These are phyloP conservation scores for Petrolisthes manimaculis DNA, from an alignment of 2,888 invertebrate genomes.

Conservation along the genomic window DNA sequence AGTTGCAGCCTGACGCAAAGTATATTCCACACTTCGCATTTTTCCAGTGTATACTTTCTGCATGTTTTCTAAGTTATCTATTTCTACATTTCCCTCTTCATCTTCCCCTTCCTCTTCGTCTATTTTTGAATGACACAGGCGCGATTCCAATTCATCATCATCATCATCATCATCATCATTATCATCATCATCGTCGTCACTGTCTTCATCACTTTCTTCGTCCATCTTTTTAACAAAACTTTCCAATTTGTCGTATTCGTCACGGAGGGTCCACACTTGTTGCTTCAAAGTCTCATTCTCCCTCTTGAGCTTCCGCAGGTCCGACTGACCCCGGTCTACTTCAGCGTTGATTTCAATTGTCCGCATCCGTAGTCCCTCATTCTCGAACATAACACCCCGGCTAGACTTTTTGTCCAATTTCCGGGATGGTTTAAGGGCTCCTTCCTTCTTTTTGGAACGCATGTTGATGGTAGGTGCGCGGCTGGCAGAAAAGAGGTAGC, in stretches of 20 bases:
- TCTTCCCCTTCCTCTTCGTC: slow-evolving; percentile 48
- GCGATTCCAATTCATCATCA: slow-evolving; percentile 61
- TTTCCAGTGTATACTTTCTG: slow-evolving; percentile 66
- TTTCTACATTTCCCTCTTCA: slow-evolving; percentile 67
- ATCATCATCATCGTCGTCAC: slow-evolving; percentile 65
- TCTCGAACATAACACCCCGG: slow-evolving; percentile 93
- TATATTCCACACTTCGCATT: slow-evolving; percentile 60
- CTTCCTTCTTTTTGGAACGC: slow-evolving; percentile 89
- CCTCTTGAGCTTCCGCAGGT: slow-evolving; percentile 87
- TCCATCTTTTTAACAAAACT: slow-evolving; percentile 76
- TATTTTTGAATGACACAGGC: slow-evolving; percentile 44
- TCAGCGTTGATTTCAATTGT: slow-evolving; percentile 94
- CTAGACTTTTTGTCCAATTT: slow-evolving; percentile 91
- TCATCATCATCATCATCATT: slow-evolving; percentile 65
- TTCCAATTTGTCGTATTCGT: slow-evolving; percentile 89
- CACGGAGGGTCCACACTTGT: slow-evolving; percentile 87
- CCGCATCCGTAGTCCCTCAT: slow-evolving; percentile 88
- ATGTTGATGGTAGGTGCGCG: slow-evolving; percentile 77
- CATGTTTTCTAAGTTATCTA: slow-evolving; percentile 66
- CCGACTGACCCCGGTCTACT: slow-evolving; percentile 90
- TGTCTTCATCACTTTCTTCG: slow-evolving; percentile 63
- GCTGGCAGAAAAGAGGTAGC: slow-evolving; percentile 57
- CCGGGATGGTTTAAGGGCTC: slow-evolving; percentile 89
- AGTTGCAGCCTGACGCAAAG: slow-evolving; percentile 47
- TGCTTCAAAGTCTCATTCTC: slow-evolving; percentile 89